A percentile compares a stretch with the other conserved stretches of the same genome.
Conservation (phyloP, 1,140 invertebrate genomes). For the Macrobrachium nipponense region DNA sequence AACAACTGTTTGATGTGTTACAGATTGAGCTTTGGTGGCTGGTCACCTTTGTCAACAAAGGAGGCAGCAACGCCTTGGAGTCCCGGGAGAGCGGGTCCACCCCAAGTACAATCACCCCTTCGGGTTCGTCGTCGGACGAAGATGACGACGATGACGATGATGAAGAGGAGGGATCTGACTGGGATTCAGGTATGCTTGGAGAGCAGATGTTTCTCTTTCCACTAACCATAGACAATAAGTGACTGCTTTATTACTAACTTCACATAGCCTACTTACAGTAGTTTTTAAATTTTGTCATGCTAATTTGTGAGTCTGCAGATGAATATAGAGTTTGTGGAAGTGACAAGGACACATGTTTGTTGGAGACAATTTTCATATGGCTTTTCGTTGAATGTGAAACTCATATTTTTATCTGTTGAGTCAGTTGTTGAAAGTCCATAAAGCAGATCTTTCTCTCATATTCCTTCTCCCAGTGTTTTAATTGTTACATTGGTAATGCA, state of each 20-base stretch:
- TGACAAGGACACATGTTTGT: too few species aligned
- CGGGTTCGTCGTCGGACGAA: conserved; percentile 48
- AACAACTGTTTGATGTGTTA: not conserved
- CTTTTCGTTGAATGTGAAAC: too few species aligned
- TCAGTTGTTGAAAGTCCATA: too few species aligned
- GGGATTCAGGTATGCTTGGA: conserved; percentile 61
- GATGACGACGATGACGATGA: conserved; percentile 60
- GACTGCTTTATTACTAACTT: not conserved
- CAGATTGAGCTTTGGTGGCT: conserved; percentile 60
- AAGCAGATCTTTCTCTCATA: too few species aligned
- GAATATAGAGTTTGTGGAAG: too few species aligned
- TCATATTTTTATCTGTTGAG: too few species aligned
- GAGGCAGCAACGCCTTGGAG: conserved; percentile 42
- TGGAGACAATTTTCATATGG: too few species aligned
- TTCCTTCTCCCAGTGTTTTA: too few species aligned
- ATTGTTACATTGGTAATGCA: too few species aligned
- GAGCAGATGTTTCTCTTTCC: not conserved
- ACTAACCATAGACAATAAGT: not conserved
- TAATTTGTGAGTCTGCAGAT: too few species aligned
- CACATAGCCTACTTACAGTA: not conserved
- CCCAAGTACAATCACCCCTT: conserved; percentile 53
- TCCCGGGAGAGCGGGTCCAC: conserved; percentile 56
- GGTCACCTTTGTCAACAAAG: conserved; percentile 52
- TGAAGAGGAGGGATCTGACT: conserved; percentile 60
- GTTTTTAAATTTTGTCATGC: not conserved